phyloP scores from a whole-genome alignment of 2,797 vertebrate species.

The Parambassis ranga region DNA sequence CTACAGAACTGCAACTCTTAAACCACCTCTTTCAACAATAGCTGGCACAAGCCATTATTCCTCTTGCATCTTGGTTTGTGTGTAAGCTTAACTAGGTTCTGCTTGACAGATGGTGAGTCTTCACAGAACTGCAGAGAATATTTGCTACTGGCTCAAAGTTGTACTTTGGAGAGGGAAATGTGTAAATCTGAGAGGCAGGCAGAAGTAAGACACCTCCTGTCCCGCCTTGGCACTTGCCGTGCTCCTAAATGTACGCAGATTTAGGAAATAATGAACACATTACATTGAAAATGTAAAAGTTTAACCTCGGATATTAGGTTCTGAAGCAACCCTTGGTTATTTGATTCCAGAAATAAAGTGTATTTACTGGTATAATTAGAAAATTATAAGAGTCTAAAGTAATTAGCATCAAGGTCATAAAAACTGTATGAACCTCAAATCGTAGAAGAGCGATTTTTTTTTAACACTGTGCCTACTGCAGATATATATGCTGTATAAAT shows the following conservation, averaged over 20 bases:
- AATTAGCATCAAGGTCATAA: too few relatives aligned
- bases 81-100: conserved; percentile 21
- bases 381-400: neutral
- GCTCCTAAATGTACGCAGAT: conserved; percentile 13
- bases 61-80: conserved; percentile 13
- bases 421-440: conserved; percentile 8
- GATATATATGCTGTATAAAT: neutral
- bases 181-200: conserved; percentile 30
- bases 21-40: neutral
- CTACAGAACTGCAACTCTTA: neutral
- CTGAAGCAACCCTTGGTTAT: conserved; percentile 1
- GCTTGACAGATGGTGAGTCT: conserved; percentile 40
- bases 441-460: too few relatives aligned
- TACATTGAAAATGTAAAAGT: conserved; percentile 19
- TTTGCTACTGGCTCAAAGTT: conserved; percentile 47
- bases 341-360: neutral
- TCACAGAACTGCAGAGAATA: conserved; percentile 27
- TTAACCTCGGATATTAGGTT: conserved; percentile 22
- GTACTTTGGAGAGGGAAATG: conserved; percentile 34
- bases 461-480: neutral
- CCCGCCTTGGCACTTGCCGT: conserved; percentile 4
- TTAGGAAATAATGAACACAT: conserved; percentile 6
- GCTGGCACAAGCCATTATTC: neutral
- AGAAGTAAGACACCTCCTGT: conserved; percentile 32
- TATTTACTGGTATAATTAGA: conserved; percentile 14